Percentiles rank a stretch among this genome's conserved stretches.
phyloP scores from a whole-genome alignment of 1,140 invertebrate genomes.

The Drosophila neocordata region DNA sequence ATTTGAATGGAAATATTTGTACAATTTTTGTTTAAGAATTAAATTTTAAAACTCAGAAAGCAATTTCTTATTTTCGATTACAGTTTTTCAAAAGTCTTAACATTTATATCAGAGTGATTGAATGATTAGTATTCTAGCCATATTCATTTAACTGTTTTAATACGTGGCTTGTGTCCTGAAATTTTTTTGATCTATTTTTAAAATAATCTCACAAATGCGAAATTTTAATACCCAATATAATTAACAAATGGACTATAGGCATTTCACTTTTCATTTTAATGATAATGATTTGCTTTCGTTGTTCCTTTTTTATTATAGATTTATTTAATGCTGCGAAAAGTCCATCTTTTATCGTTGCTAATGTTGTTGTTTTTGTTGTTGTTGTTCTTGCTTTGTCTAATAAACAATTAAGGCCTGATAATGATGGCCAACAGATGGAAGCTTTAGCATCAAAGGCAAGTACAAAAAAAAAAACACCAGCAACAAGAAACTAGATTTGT shows the following conservation, averaged over 20 bases:
- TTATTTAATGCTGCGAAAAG: not conserved
- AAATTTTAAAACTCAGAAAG: too few species aligned
- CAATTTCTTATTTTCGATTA: too few species aligned
- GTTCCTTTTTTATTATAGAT: too few species aligned
- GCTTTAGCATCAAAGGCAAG: too few species aligned
- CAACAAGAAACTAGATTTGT: too few species aligned
- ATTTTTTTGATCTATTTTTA: not conserved
- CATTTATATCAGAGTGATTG: too few species aligned
- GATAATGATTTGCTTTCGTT: not conserved
- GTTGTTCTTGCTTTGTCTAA: not conserved
- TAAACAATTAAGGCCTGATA: not conserved
- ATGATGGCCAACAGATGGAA: not conserved
- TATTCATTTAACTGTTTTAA: too few species aligned
- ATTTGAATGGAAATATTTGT: not conserved
- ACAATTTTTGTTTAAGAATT: too few species aligned
- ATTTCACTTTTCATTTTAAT: not conserved
- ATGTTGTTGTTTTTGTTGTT: not conserved
- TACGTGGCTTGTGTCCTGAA: too few species aligned
- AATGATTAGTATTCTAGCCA: too few species aligned
- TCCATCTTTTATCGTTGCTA: not conserved
- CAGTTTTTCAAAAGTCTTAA: too few species aligned
- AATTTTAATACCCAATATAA: not conserved
- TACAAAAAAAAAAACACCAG: too few species aligned
- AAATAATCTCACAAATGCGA: not conserved
- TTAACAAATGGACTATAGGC: not conserved